phyloP scores from a whole-genome alignment of 2,113 vertebrate genomes.

The Anseranas semipalmata region DNA sequence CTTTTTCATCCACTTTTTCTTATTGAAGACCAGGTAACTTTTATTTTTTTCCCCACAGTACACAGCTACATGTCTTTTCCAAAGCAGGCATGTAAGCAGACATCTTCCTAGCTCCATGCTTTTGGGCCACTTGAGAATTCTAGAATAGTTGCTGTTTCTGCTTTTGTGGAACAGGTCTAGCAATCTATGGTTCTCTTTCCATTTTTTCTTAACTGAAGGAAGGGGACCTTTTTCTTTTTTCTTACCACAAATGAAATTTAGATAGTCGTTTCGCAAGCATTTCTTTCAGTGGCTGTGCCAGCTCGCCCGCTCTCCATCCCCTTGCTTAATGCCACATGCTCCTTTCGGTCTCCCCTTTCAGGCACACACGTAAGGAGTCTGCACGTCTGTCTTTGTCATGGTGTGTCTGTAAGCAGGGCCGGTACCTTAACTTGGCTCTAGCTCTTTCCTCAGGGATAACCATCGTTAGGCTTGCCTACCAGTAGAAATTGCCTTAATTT shows the following conservation, averaged over 20 bases:
- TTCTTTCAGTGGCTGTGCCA: neutral
- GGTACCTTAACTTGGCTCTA: neutral
- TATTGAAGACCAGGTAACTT: neutral
- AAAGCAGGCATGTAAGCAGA: neutral
- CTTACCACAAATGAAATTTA: neutral
- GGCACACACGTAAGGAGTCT: neutral
- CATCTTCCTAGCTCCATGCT: neutral
- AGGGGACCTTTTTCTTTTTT: neutral
- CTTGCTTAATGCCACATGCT: neutral
- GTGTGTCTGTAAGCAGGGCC: neutral
- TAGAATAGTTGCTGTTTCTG: neutral
- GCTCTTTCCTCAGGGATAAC: neutral
- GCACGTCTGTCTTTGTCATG: neutral
- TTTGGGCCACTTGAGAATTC: neutral
- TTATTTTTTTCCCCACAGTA: neutral
- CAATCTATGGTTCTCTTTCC: neutral
- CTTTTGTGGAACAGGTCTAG: neutral
- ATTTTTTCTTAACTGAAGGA: neutral
- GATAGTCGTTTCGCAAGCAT: neutral
- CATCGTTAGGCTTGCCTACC: neutral
- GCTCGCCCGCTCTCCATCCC: neutral
- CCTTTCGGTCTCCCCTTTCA: neutral
- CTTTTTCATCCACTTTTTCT: neutral
- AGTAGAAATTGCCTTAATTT: neutral
- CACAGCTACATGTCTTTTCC: neutral